Evolutionary conservation across 1,140 invertebrate species (phyloP), one percentile per base, ranked within the genome.

Genomic region (Eumeta japonica): DNA sequence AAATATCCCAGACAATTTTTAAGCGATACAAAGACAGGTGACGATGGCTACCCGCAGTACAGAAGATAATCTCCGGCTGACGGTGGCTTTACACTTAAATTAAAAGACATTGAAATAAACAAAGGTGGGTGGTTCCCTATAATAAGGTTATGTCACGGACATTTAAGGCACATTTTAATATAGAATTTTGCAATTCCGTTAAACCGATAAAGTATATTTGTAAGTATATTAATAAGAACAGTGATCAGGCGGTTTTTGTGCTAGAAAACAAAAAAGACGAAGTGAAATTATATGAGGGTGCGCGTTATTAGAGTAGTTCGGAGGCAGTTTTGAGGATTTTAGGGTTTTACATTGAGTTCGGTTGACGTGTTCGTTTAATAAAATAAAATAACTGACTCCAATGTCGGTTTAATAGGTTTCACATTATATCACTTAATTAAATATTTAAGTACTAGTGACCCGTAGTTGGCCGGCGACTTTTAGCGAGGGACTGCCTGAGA

Each of bases 71-170:
- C 48, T 28, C 53, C 45, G 41, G 58, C 53, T 41, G 41, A 66
- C 47, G 53, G 59, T 49, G 54, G 63, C 39, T 20, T 55, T 61
- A 55, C 52, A 55, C 52, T 43, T 27, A 50, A 39, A 43, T 37
- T 52, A 10, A 52, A 41, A 16, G 39, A 55, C 53, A 35, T 37
- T 43, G 43, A 52, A 35, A 45, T 78, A 19, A 68, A 79, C 47
- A 80, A 80, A n/a, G 58, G 16, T 80, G 72, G 72, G 50, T 81
- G 35, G 77, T 80, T 34, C 81, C 81, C 61, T 77, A 62, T 41
- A 67, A 74, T n/a, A n/a, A n/a, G 11, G 39, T 78, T 3, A 53
- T 82, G 9, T 63, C 47, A 3, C 64, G 70, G 52, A 77, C 50
- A 35, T 81, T 63, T 42, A 60, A 79, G 37, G 55, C 66, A 27